Evolutionary conservation across 2,797 vertebrate species (phyloP).

Genomic region (Lutjanus argentimaculatus): DNA sequence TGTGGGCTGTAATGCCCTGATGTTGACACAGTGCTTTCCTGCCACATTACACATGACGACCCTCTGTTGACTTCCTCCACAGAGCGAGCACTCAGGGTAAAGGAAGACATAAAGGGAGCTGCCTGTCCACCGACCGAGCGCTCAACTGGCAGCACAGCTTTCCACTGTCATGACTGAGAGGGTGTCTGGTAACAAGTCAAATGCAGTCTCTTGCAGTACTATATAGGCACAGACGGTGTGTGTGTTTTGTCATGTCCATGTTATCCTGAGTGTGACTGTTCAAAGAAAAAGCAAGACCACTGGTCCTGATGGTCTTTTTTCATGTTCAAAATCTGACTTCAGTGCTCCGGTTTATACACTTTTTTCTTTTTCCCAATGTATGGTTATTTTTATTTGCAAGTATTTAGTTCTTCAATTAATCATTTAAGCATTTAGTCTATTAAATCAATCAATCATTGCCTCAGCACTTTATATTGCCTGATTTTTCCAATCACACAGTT

Average conservation of each 20-base stretch:
- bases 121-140: conserved; percentile 17
- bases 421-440: not conserved
- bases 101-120: conserved; percentile 45
- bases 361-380: not conserved
- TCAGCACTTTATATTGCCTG: not conserved
- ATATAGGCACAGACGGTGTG: not conserved
- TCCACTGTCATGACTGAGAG: conserved; percentile 1
- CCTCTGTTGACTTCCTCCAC: conserved; percentile 43
- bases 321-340: not conserved
- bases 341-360: not conserved
- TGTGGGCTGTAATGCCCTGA: conserved; percentile 31
- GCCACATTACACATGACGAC: conserved; percentile 56
- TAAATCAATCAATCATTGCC: no score
- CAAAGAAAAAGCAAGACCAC: not conserved
- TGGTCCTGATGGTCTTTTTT: not conserved
- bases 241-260: not conserved
- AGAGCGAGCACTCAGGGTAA: conserved; percentile 44
- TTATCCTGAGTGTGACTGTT: not conserved
- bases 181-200: conserved; percentile 2
- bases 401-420: not conserved
- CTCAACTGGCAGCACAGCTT: conserved; percentile 29
- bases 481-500: not conserved
- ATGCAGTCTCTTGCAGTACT: not conserved
- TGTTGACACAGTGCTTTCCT: conserved; percentile 63
- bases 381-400: not conserved